Evolutionary conservation across 2,888 invertebrate genomes (phyloP).

Genomic region (Drosophila neonasuta): DNA sequence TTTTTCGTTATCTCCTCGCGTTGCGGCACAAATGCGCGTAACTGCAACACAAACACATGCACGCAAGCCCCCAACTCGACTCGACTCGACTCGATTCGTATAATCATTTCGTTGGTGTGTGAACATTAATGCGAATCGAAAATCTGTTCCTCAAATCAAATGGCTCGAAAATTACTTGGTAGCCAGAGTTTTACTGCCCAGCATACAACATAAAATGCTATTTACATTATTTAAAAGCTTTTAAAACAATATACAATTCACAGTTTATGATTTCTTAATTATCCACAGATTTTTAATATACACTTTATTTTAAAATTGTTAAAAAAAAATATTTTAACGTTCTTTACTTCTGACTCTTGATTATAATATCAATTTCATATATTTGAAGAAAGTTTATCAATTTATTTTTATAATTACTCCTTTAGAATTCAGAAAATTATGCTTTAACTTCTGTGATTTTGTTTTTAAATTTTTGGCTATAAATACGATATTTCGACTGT

Average conservation of each 20-base stretch:
- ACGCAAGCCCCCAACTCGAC: conserved; percentile 11
- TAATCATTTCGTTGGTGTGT: conserved; percentile 28
- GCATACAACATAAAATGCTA: not conserved
- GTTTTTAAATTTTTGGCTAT: too few relatives aligned
- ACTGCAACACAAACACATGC: conserved; percentile 33
- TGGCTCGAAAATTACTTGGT: conserved; percentile 1
- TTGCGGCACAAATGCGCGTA: conserved; percentile 41
- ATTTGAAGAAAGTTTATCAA: too few relatives aligned
- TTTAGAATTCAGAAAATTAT: too few relatives aligned
- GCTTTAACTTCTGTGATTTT: too few relatives aligned
- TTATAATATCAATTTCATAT: too few relatives aligned
- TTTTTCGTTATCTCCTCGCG: conserved; percentile 37
- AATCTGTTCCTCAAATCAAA: conserved; percentile 17
- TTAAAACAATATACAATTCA: not conserved
- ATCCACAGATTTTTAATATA: not conserved
- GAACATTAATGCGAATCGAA: conserved; percentile 28
- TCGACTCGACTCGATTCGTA: conserved; percentile 10
- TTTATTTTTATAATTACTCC: too few relatives aligned
- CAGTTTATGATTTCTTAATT: not conserved
- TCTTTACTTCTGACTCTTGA: too few relatives aligned
- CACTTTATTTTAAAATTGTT: too few relatives aligned
- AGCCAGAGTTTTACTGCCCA: not conserved
- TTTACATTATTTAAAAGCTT: not conserved
- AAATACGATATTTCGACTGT: too few relatives aligned
- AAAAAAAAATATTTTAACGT: too few relatives aligned